Conservation (phyloP, 1,140 invertebrate species). For the Drosophila suzukii region DNA sequence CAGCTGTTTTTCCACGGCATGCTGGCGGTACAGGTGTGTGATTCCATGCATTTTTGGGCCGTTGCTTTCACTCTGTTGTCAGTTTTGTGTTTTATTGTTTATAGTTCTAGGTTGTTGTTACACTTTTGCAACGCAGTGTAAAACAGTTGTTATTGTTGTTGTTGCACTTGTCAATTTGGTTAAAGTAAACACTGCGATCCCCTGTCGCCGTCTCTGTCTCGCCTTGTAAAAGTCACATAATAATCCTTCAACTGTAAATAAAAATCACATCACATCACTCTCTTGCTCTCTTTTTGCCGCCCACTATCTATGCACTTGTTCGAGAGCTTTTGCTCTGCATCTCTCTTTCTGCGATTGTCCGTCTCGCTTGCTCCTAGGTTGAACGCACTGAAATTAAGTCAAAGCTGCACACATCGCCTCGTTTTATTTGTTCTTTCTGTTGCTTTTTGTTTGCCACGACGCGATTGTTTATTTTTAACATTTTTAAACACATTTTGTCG, state of each 20-base stretch:
- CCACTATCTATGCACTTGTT: conserved; percentile 19
- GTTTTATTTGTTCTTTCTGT: conserved; percentile 32
- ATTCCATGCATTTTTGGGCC: conserved; percentile 77
- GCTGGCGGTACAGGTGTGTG: conserved; percentile 82
- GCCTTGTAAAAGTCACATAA: conserved; percentile 73
- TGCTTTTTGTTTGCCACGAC: conserved; percentile 45
- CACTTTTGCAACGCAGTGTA: conserved; percentile 70
- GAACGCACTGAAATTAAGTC: conserved; percentile 84
- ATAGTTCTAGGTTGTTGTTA: conserved; percentile 38
- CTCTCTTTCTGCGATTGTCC: neutral
- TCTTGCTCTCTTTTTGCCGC: conserved; percentile 7
- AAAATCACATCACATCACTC: conserved; percentile 51
- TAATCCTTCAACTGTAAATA: conserved; percentile 77
- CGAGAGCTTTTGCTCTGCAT: conserved; percentile 31
- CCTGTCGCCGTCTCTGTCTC: conserved; percentile 41
- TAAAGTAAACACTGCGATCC: conserved; percentile 41
- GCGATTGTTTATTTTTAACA: conserved; percentile 34
- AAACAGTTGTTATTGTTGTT: conserved; percentile 12
- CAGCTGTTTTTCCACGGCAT: conserved; percentile 82
- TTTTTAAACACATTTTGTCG: conserved; percentile 35
- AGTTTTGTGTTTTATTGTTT: conserved; percentile 8
- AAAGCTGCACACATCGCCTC: conserved; percentile 72
- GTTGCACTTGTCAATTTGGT: conserved; percentile 49
- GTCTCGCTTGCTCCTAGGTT: conserved; percentile 57
- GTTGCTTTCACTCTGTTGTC: conserved; percentile 10